Conservation (phyloP, 2,888 invertebrate genomes). For the Drosophila antonietae region DNA sequence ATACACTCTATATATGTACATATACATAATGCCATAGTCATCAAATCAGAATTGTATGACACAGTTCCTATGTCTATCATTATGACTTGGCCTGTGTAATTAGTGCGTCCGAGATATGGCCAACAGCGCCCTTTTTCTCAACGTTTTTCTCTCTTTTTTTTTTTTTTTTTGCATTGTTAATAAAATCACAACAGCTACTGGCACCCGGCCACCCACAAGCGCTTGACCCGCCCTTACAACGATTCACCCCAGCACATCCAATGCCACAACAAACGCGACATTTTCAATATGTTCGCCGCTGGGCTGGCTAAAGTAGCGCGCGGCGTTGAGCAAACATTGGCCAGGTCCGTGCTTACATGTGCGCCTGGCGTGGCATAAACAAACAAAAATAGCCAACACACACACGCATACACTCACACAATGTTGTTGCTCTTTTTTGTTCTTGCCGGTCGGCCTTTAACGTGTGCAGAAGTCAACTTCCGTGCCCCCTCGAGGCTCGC, state of each 20-base stretch:
- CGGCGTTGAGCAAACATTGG: slow-evolving; percentile 57
- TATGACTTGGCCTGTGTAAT: slow-evolving; percentile 36
- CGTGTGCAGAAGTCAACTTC: slow-evolving; percentile 49
- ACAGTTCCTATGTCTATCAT: slow-evolving; percentile 16
- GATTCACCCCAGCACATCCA: not conserved
- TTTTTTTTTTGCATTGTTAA: slow-evolving; percentile 34
- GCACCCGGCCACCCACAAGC: not conserved
- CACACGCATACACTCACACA: slow-evolving; percentile 2
- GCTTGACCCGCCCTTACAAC: not conserved
- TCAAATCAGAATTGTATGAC: slow-evolving; percentile 15
- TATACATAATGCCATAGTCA: slow-evolving; percentile 12
- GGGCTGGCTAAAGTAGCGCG: slow-evolving; percentile 24
- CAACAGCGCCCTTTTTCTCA: slow-evolving; percentile 6
- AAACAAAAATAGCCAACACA: slow-evolving; percentile 62
- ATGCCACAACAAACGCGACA: slow-evolving; percentile 45
- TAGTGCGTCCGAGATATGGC: slow-evolving; percentile 30
- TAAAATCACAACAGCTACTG: slow-evolving; percentile 45
- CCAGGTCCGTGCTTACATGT: slow-evolving; percentile 52
- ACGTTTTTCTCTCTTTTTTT: slow-evolving; percentile 23
- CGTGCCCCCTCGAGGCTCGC: slow-evolving; percentile 20
- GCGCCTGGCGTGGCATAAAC: slow-evolving; percentile 59
- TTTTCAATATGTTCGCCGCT: slow-evolving; percentile 52
- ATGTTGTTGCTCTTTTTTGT: slow-evolving; percentile 5
- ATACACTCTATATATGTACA: not conserved
- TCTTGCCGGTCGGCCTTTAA: slow-evolving; percentile 37